phyloP scores from a whole-genome alignment of 2,113 vertebrate genomes.

The Callithrix jacchus region DNA sequence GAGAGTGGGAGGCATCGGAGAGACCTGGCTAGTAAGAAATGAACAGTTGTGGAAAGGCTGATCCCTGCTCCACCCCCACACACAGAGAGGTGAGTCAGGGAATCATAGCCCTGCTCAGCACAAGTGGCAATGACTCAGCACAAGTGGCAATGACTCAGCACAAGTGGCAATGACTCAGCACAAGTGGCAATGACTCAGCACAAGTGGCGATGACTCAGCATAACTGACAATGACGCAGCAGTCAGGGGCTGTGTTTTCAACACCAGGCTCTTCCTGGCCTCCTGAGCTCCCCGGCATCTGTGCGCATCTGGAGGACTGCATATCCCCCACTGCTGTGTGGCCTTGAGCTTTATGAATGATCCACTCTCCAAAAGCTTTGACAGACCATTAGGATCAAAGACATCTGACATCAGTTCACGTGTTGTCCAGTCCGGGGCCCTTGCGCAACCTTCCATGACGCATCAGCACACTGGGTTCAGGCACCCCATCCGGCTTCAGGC shows the following conservation, averaged over 20 bases:
- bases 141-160: neutral
- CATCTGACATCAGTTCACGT: neutral
- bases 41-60: neutral
- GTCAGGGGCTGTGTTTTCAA: neutral
- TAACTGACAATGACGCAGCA: neutral
- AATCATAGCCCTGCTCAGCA: accelerated
- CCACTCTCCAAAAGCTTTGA: neutral
- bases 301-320: neutral
- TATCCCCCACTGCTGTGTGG: neutral
- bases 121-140: neutral
- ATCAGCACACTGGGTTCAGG: accelerated
- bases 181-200: neutral
- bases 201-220: neutral
- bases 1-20: neutral
- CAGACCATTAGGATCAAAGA: neutral
- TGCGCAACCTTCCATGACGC: neutral
- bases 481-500: neutral
- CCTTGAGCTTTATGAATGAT: neutral
- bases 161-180: neutral
- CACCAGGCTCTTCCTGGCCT: neutral
- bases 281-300: accelerated
- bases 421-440: neutral
- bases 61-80: neutral
- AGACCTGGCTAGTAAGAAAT: accelerated
- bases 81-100: no score